A percentile compares a stretch with the other conserved stretches of the same genome.
These are phyloP conservation scores for Nyctereutes procyonoides DNA, from an alignment of 2,113 vertebrate species.

Conservation along the genomic window DNA sequence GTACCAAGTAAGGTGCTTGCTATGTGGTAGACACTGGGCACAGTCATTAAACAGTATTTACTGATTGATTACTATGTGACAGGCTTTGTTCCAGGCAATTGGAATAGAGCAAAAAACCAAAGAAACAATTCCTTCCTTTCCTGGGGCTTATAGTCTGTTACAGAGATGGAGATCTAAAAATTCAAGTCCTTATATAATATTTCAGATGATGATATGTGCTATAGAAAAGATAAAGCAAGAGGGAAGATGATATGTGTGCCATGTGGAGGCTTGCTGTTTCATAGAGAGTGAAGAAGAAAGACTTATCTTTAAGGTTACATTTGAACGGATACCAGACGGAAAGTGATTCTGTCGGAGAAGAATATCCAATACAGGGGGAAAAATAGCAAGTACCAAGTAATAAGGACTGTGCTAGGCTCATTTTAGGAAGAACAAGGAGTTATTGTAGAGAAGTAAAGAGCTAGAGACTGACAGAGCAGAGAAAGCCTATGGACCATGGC, in stretches of 20 bases:
- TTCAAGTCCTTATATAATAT: background rate
- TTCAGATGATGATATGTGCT: background rate
- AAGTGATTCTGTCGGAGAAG: background rate
- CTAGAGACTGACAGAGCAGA: fast-evolving
- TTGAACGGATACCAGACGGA: background rate
- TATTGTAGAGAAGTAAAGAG: background rate
- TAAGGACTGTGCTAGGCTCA: background rate
- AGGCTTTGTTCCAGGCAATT: background rate
- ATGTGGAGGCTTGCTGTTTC: background rate
- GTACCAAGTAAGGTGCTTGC: background rate
- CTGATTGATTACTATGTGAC: background rate
- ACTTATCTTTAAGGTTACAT: background rate
- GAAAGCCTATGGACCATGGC: background rate
- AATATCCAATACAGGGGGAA: background rate
- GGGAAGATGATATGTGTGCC: background rate
- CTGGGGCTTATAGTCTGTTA: background rate
- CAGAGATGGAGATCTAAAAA: background rate
- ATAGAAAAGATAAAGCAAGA: background rate
- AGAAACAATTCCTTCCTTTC: background rate
- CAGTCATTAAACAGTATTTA: background rate
- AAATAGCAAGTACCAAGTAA: background rate
- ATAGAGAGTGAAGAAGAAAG: background rate
- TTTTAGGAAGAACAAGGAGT: background rate
- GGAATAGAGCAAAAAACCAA: background rate
- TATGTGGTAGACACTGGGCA: background rate